phyloP scores from a whole-genome alignment of 2,797 vertebrate species.

The Ceyx erithaca region DNA sequence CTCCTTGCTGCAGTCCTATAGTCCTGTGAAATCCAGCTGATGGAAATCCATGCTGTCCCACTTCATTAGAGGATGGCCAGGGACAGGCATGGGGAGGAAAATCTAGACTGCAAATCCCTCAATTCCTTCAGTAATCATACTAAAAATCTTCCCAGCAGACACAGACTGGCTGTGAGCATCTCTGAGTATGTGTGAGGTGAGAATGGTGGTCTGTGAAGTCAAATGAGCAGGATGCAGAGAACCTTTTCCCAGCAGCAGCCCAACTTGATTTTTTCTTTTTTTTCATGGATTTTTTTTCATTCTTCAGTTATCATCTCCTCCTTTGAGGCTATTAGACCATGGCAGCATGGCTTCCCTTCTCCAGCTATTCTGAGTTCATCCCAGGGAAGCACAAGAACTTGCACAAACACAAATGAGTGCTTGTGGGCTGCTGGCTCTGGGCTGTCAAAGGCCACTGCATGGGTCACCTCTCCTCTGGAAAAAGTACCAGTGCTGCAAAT shows the following conservation, averaged over 20 bases:
- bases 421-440: neutral
- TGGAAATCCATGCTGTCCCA: neutral
- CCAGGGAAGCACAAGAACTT: neutral
- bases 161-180: neutral
- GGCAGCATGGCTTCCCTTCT: neutral
- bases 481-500: neutral
- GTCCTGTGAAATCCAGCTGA: neutral
- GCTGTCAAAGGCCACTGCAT: neutral
- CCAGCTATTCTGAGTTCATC: neutral
- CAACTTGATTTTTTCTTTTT: neutral
- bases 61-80: neutral
- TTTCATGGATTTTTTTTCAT: neutral
- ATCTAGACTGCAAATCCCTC: neutral
- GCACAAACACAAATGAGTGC: accelerated
- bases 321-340: neutral
- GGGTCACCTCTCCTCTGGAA: neutral
- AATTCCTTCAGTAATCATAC: neutral
- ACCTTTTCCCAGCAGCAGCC: neutral
- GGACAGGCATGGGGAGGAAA: neutral
- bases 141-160: neutral
- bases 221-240: accelerated
- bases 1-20: neutral
- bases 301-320: neutral
- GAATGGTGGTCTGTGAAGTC: neutral
- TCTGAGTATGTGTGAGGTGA: neutral